phyloP scores from a whole-genome alignment of 2,113 vertebrate genomes.

The Eulemur macaco region DNA sequence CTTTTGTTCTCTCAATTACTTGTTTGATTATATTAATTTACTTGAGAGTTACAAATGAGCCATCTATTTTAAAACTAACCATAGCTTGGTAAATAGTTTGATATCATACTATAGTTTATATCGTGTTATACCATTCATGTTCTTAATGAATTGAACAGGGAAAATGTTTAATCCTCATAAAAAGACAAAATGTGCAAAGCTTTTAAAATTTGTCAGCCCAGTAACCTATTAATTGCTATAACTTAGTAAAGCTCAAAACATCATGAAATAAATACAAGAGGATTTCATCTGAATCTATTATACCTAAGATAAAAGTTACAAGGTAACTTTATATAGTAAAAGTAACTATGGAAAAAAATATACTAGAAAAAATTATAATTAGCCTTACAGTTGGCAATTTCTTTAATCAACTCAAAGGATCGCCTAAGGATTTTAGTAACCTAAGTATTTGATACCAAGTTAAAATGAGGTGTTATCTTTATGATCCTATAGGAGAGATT shows the following conservation, averaged over 20 bases:
- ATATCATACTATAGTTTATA: background rate
- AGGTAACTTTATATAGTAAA: background rate
- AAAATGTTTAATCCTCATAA: background rate
- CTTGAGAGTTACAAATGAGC: background rate
- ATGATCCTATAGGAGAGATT: background rate
- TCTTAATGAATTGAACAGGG: background rate
- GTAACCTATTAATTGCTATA: background rate
- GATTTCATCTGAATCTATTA: background rate
- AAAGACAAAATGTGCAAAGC: background rate
- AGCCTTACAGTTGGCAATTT: background rate
- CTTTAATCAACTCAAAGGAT: background rate
- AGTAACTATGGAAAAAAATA: background rate
- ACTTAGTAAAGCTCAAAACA: background rate
- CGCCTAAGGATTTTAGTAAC: background rate
- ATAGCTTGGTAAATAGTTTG: background rate
- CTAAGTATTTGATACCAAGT: background rate
- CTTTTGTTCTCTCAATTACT: background rate
- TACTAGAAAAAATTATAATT: background rate
- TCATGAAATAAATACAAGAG: background rate
- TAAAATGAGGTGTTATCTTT: background rate
- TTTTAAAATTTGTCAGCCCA: background rate
- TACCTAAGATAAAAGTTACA: background rate
- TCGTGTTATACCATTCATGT: background rate
- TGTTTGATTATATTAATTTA: background rate
- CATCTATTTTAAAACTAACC: constrained; percentile 12